Conservation (phyloP, 92 coral and sea anemone species). For the Siderastrea siderea region DNA sequence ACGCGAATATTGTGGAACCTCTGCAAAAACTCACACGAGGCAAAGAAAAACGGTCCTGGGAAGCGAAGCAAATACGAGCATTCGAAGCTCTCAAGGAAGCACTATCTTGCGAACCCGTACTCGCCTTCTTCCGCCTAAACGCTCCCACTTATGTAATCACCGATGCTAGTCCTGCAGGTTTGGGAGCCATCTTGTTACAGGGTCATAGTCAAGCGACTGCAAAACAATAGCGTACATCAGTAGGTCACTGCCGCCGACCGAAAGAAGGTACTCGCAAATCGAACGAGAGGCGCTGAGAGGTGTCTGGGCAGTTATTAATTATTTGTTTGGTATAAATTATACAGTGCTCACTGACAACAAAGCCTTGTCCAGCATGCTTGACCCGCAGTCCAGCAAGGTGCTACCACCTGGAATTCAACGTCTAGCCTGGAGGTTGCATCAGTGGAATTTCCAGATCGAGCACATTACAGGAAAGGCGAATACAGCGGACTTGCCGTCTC, state of each 20-base stretch:
- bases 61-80: no score
- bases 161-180: background rate
- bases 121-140: no score
- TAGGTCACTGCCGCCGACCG: slow-evolving; percentile 26
- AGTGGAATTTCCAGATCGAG: slow-evolving; percentile 22
- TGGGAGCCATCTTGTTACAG: no score
- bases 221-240: slow-evolving; percentile 37
- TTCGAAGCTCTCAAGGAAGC: no score
- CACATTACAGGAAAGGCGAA: background rate
- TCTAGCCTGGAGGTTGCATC: background rate
- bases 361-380: slow-evolving; percentile 22
- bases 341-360: slow-evolving; percentile 47
- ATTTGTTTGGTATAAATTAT: slow-evolving; percentile 39
- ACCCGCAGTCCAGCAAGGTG: slow-evolving; percentile 35
- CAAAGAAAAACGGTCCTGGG: no score
- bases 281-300: slow-evolving; percentile 48
- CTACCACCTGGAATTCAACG: slow-evolving; percentile 57
- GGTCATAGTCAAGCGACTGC: background rate
- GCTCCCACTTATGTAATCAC: no score
- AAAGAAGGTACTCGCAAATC: slow-evolving; percentile 28
- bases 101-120: no score
- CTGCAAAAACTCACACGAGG: no score
- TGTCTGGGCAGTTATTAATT: slow-evolving; percentile 5
- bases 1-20: no score
- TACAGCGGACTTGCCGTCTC: slow-evolving; percentile 13